Evolutionary conservation across 37 sponge, comb jelly and placozoan species (phyloP).

Genomic region (Diacarnus erythraeanus): DNA sequence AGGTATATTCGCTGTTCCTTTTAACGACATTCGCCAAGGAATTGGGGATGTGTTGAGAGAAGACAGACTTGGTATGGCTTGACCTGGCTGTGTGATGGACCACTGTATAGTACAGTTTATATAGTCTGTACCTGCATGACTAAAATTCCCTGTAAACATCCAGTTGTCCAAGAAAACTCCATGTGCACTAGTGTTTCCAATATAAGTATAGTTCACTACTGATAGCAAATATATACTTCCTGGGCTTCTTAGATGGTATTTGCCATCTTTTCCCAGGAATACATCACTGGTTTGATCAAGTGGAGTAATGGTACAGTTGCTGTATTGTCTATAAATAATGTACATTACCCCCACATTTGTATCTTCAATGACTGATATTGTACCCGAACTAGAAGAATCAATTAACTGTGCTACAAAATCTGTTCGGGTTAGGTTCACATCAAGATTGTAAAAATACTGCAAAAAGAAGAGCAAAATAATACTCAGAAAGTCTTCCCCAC

Average conservation of each 20-base stretch:
- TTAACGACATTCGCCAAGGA: background rate
- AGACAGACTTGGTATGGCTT: background rate
- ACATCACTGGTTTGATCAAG: background rate
- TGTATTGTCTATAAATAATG: background rate
- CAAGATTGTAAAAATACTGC: background rate
- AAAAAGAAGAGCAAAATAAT: background rate
- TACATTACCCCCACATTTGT: background rate
- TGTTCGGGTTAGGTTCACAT: background rate
- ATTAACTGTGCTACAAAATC: background rate
- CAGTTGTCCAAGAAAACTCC: background rate
- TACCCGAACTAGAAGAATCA: background rate
- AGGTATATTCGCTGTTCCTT: background rate
- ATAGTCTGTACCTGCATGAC: background rate
- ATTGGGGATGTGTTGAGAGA: background rate
- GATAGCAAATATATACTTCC: background rate
- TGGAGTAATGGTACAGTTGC: constrained; percentile 4
- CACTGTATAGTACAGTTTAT: background rate
- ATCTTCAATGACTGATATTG: background rate
- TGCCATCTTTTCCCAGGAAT: background rate
- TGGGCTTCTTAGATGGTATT: background rate
- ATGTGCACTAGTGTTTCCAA: background rate
- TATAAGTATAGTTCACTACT: background rate
- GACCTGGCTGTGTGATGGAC: background rate
- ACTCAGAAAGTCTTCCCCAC: too few relatives aligned
- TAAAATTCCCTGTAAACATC: background rate